Evolutionary conservation across 2,113 vertebrate species (phyloP).

Genomic region (Bungarus multicinctus): DNA sequence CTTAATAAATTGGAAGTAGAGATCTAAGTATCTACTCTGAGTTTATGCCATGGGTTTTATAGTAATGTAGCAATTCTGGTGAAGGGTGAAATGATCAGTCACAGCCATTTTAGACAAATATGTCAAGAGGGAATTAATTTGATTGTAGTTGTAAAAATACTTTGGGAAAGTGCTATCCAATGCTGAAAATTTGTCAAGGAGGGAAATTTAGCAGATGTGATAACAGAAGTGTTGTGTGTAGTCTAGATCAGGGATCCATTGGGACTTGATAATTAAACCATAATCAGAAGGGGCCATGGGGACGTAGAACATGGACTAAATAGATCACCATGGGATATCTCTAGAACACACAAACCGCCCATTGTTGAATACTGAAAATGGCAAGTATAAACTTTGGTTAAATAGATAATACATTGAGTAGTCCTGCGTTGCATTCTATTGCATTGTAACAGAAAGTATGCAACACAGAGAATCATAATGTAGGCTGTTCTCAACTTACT

Average conservation of each 20-base stretch:
- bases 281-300: neutral
- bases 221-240: neutral
- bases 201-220: neutral
- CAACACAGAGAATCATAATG: neutral
- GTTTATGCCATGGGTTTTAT: neutral
- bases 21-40: neutral
- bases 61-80: neutral
- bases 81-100: neutral
- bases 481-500: neutral
- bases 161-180: neutral
- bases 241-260: neutral
- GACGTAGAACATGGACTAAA: neutral
- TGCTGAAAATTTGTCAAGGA: neutral
- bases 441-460: neutral
- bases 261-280: slow-evolving; percentile 17
- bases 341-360: slow-evolving; percentile 18
- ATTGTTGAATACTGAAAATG: neutral
- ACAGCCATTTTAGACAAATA: neutral
- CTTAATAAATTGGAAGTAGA: neutral
- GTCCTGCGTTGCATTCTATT: neutral
- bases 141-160: neutral
- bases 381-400: neutral
- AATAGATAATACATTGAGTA: neutral
- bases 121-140: neutral
- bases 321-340: slow-evolving; percentile 1